Base-by-base conservation (phyloP, 2,888 invertebrate species). In the Drosophila antonietae region DNA sequence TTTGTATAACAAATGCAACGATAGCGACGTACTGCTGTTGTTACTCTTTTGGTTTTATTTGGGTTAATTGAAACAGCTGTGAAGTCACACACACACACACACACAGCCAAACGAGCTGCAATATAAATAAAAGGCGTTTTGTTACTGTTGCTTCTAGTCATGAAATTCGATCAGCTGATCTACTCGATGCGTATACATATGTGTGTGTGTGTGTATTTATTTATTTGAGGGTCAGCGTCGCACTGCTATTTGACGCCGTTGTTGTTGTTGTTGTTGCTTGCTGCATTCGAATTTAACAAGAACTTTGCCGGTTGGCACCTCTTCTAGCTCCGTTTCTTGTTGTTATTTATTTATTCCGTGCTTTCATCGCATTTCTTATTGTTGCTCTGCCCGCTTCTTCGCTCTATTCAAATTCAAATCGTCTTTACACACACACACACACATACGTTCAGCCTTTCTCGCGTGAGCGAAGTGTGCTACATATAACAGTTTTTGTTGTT, bases 41-140 rank as follows among this genome's bases (percentile, higher is more conserved):
- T 73, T 76, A 56, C 39, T 70, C 52, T 44, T 70, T 43, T 43
- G 33, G 43, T 62, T 77, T 63, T 75, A 81, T 88, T 81, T 84
- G 80, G 72, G 89, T 87, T 89, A 84, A 89, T 84, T 84, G 81
- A 89, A 87, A 84, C 84, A 84, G 84, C 84, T 84, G 89, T 80
- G 56, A 77, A 78, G 61, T 67, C 60, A 53, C 61, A 70, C 60
- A 47, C 58, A 63, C 60, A 53, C 61, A 70, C 60, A 47, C 58
- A 63, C 56, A 46, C 43, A 31, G 23, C 14, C 41, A 49, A 18
- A 47, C 15, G 67, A 66, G 65, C 64, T 69, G 66, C 60, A 53
- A 69, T 72, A 81, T 78, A 78, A 72, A 81, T 72, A 63, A 56
- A 63, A 66, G 53, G 61, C 56, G 41, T 33, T 62, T 61, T 51